These are phyloP conservation scores for Gambusia affinis DNA, from an alignment of 2,113 vertebrate species.

Conservation along the genomic window DNA sequence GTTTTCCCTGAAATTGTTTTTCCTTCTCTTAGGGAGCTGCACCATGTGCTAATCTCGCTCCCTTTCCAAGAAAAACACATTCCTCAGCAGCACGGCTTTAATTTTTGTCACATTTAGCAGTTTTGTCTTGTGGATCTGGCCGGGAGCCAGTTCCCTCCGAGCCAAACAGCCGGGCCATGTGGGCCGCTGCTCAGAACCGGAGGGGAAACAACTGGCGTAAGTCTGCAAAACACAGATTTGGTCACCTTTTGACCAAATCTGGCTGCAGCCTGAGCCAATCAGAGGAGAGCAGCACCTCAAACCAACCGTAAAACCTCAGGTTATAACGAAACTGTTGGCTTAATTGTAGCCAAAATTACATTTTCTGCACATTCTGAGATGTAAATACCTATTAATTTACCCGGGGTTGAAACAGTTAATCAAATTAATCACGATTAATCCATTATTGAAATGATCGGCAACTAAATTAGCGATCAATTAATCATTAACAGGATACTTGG, in stretches of 20 bases:
- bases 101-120: slow-evolving; percentile 67
- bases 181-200: slow-evolving; percentile 27
- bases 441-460: too few relatives aligned
- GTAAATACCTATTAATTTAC: neutral
- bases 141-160: slow-evolving; percentile 43
- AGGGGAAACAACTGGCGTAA: slow-evolving; percentile 33
- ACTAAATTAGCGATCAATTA: too few relatives aligned
- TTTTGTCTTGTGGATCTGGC: slow-evolving; percentile 56
- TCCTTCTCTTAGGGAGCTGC: slow-evolving; percentile 47
- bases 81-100: slow-evolving; percentile 64
- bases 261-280: neutral
- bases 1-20: slow-evolving; percentile 58
- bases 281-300: neutral
- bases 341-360: neutral
- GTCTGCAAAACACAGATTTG: slow-evolving; percentile 29
- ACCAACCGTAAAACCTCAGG: neutral
- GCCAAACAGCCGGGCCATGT: slow-evolving; percentile 54
- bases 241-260: slow-evolving; percentile 5
- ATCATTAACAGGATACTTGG: too few relatives aligned
- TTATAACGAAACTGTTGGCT: neutral
- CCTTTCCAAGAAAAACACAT: slow-evolving; percentile 72
- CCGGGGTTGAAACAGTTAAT: too few relatives aligned
- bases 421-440: too few relatives aligned
- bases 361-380: neutral
- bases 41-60: slow-evolving; percentile 62